Base-by-base conservation (phyloP, 2,797 vertebrate genomes). In the Protonibea diacanthus region DNA sequence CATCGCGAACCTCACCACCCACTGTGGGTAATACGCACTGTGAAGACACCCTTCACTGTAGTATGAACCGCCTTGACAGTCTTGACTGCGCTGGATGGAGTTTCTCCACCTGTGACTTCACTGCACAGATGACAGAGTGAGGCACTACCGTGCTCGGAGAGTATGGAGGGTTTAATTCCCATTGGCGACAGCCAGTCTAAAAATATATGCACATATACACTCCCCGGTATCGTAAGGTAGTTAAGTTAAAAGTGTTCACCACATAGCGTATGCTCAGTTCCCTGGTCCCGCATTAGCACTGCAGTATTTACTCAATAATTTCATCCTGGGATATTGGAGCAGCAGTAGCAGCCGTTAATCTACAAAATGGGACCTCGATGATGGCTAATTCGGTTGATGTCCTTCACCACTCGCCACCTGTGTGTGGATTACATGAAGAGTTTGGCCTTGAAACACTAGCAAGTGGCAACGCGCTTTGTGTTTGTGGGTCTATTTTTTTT, bases 301-400 rank as follows among this genome's bases (percentile, higher is more conserved):
- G 86, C 88, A 83, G 78, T 81, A 80, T 84, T 88, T 82, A 82
- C 73, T 83, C 80, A 76, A 61, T 85, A 70, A 80, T 77, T 73
- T 83, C 67, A 79, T 86, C 67, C 71, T 33, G 70, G 84, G 81
- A 77, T 84, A 74, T 78, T 77, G 83, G 59, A 67, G 68, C 84
- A 58, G 82, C 76, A 33, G 75, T 25, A 74, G 79, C 57, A 71
- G 84, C 83, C 78, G 69, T 89, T 87, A 71, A 83, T 90, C 81
- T 80, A 77, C 73, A 78, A 82, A 89, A 86, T 86, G 81, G 79
- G 86, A 65, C 75, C 75, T 81, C 69, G n/a, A 38, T 72, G 74
- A 84, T 71, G 79, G 75, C 49, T 83, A 81, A 86, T 89, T 90
- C 42, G 3, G 80, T 49, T 63, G 71, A 84, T 76, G 70, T 76